Percentiles rank a stretch among this genome's conserved stretches.
These are phyloP conservation scores for Ctenoplectra terminalis DNA, from an alignment of 1,140 invertebrate genomes.

Conservation along the genomic window DNA sequence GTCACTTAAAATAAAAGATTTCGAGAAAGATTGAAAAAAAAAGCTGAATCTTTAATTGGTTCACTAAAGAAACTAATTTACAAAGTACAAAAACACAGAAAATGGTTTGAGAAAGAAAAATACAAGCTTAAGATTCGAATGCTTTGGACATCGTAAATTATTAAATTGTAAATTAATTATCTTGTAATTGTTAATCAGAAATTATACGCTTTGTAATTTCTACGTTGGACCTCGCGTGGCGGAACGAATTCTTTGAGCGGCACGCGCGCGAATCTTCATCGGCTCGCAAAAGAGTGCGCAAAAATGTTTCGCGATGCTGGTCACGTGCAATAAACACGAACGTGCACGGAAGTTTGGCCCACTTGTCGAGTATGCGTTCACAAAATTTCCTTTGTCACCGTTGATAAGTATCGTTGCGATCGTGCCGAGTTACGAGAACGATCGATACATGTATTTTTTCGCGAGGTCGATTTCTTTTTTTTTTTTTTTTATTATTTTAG, in stretches of 20 bases:
- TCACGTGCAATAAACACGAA: conserved; percentile 52
- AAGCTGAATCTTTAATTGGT: not conserved
- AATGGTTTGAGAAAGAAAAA: too few relatives aligned
- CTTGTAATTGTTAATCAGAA: not conserved
- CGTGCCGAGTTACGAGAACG: not conserved
- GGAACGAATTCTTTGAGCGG: conserved; percentile 1
- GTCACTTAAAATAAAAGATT: not conserved
- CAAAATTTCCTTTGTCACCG: conserved; percentile 27
- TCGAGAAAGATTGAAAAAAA: not conserved
- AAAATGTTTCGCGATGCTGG: conserved; percentile 24
- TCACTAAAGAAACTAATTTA: too few relatives aligned
- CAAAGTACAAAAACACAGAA: too few relatives aligned
- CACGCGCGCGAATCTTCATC: conserved; percentile 7
- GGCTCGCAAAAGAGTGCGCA: conserved; percentile 29
- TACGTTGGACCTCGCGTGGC: not conserved
- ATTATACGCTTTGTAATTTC: not conserved
- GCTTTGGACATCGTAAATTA: not conserved
- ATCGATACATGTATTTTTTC: not conserved
- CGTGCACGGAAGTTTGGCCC: conserved; percentile 58
- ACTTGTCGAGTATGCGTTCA: conserved; percentile 16
- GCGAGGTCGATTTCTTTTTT: not conserved
- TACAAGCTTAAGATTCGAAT: too few relatives aligned
- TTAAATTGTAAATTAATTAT: not conserved
- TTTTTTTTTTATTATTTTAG: not conserved
- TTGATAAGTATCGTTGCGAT: conserved; percentile 24